A percentile compares a stretch with the other conserved stretches of the same genome.
Evolutionary conservation across 2,113 vertebrate genomes (phyloP).

Genomic region (Paraplagusia blochii): DNA sequence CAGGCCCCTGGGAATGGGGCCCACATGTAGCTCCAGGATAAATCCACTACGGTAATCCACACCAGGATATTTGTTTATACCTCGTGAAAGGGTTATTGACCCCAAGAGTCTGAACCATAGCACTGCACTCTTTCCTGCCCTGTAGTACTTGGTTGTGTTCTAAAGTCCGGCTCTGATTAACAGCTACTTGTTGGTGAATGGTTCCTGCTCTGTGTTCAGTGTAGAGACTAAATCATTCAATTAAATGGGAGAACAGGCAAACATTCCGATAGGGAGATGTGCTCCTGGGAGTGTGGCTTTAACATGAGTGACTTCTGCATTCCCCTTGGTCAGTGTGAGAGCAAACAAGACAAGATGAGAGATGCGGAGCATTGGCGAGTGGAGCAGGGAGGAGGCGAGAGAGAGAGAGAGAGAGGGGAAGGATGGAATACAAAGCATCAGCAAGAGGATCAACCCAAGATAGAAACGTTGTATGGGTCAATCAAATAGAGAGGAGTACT

Average conservation of each 20-base stretch:
- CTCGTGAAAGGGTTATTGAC: neutral
- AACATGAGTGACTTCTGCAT: constrained; percentile 63
- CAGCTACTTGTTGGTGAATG: constrained; percentile 58
- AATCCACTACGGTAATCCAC: constrained; percentile 66
- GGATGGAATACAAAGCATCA: constrained; percentile 61
- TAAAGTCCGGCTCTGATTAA: constrained; percentile 22
- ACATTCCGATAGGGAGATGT: constrained; percentile 42
- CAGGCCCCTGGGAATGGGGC: constrained; percentile 71
- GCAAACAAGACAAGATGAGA: constrained; percentile 63
- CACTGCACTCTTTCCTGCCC: neutral
- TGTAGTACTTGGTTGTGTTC: neutral
- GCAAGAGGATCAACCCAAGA: no score
- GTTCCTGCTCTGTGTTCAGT: constrained; percentile 22
- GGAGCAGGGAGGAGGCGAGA: constrained; percentile 37
- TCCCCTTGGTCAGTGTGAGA: constrained; percentile 64
- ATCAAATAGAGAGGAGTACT: no score
- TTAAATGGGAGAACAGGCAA: constrained; percentile 19
- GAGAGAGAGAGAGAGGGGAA: constrained; percentile 36
- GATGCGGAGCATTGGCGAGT: constrained; percentile 36
- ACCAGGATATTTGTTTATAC: constrained; percentile 30
- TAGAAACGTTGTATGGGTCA: no score
- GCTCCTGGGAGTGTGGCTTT: constrained; percentile 62
- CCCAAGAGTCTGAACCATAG: neutral
- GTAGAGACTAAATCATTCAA: constrained; percentile 37
- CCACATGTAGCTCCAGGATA: constrained; percentile 79